Conservation (phyloP, 2,797 vertebrate genomes). For the Anguilla pacifica region DNA sequence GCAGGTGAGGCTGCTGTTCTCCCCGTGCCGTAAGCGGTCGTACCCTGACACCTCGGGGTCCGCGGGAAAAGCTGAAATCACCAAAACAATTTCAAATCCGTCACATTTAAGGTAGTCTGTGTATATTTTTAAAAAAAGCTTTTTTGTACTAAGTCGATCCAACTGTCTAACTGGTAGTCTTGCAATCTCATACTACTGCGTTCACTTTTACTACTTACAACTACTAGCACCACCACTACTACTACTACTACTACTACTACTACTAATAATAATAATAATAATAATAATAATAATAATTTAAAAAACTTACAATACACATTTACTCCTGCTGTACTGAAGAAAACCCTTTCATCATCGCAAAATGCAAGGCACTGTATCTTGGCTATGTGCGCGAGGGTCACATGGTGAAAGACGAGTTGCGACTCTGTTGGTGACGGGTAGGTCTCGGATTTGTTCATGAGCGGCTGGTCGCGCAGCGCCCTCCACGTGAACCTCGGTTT, state of each 20-base stretch:
- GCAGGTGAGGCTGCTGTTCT: background rate
- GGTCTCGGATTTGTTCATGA: background rate
- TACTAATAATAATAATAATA: no score
- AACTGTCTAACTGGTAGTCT: no score
- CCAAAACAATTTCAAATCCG: background rate
- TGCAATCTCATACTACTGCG: no score
- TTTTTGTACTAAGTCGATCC: no score
- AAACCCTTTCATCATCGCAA: background rate
- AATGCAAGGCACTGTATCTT: background rate
- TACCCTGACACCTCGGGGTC: background rate
- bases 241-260: no score
- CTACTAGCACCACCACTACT: no score
- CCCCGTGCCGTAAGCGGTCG: background rate
- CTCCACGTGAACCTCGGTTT: background rate
- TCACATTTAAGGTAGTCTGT: background rate
- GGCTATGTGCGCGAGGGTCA: background rate
- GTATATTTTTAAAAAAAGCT: no score
- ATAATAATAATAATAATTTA: background rate
- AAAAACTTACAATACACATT: background rate
- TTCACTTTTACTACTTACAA: no score
- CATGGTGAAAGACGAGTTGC: background rate
- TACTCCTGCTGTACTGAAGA: fast-evolving
- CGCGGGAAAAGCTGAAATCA: background rate
- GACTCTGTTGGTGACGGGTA: background rate
- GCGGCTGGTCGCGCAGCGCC: background rate